These are phyloP conservation scores for Pachliopta kotzebuea DNA, from an alignment of 2,888 invertebrate species.

Conservation along the genomic window DNA sequence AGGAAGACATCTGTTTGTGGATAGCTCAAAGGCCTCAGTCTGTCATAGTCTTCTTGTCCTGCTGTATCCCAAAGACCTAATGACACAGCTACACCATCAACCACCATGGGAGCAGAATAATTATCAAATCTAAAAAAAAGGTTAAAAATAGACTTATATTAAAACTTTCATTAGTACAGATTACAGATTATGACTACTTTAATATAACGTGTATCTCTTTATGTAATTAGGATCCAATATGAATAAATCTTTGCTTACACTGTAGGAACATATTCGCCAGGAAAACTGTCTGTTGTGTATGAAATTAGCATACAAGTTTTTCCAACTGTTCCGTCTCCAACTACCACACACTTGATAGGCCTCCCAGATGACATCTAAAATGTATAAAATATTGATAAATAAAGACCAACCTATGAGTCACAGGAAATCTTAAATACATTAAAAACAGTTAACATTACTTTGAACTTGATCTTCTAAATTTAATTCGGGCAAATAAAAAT, in stretches of 20 bases:
- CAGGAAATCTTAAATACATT: slow-evolving; percentile 53
- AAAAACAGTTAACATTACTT: slow-evolving; percentile 42
- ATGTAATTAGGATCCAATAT: slow-evolving; percentile 29
- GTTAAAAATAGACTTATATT: not conserved
- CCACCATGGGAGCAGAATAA: slow-evolving; percentile 99
- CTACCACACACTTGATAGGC: slow-evolving; percentile 95
- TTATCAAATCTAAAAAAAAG: slow-evolving; percentile 95
- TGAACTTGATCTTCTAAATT: slow-evolving; percentile 30
- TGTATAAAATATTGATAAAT: slow-evolving; percentile 56
- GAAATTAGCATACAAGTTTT: slow-evolving; percentile 97
- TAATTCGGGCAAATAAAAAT: slow-evolving; percentile 13
- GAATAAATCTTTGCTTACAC: slow-evolving; percentile 84
- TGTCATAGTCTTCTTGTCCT: slow-evolving; percentile 98
- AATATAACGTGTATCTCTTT: not conserved
- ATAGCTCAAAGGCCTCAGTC: slow-evolving; percentile 96
- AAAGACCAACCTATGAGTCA: slow-evolving; percentile 69
- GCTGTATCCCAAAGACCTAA: slow-evolving; percentile 99
- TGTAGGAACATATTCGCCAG: slow-evolving; percentile 96
- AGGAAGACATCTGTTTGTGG: slow-evolving; percentile 99
- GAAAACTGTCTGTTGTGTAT: slow-evolving; percentile 95
- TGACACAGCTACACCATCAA: slow-evolving; percentile 98
- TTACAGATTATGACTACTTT: not conserved
- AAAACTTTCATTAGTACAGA: not conserved
- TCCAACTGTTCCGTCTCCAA: slow-evolving; percentile 96
- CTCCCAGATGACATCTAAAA: slow-evolving; percentile 92